Conservation (phyloP, 2,113 vertebrate genomes). For the Stomatorhinus ivindoensis region DNA sequence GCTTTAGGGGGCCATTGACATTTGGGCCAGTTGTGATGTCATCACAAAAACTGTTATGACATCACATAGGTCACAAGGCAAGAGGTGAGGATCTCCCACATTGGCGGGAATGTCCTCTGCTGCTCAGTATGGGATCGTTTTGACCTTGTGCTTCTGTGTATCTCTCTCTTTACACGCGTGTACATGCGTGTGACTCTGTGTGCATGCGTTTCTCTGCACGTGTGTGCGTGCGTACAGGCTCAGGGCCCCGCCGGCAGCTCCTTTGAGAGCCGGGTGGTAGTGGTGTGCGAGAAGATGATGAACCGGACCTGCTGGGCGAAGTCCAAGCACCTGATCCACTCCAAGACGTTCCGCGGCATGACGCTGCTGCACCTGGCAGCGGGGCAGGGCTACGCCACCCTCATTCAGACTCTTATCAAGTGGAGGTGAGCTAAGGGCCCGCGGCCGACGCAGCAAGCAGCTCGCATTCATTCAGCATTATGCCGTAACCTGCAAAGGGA, state of each 20-base stretch:
- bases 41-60: background rate
- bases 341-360: conserved; percentile 97
- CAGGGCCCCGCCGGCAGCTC: conserved; percentile 80
- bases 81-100: background rate
- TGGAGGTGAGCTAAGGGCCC: conserved; percentile 77
- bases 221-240: conserved; percentile 45
- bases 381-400: conserved; percentile 93
- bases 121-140: background rate
- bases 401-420: conserved; percentile 98
- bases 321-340: conserved; percentile 97
- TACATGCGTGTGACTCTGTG: background rate
- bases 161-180: background rate
- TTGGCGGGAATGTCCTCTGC: background rate
- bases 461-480: background rate
- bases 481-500: background rate
- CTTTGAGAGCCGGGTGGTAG: conserved; percentile 94
- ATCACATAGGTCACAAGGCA: background rate
- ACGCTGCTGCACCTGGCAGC: conserved; percentile 92
- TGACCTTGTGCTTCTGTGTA: background rate
- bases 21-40: background rate
- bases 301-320: conserved; percentile 96
- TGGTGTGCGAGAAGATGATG: conserved; percentile 99
- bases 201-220: background rate
- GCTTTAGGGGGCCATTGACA: background rate
- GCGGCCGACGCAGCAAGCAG: background rate